Percentiles rank a stretch among this genome's conserved stretches.
These are phyloP conservation scores for Mus minutoides DNA, from an alignment of 2,797 vertebrate species.

Conservation along the genomic window DNA sequence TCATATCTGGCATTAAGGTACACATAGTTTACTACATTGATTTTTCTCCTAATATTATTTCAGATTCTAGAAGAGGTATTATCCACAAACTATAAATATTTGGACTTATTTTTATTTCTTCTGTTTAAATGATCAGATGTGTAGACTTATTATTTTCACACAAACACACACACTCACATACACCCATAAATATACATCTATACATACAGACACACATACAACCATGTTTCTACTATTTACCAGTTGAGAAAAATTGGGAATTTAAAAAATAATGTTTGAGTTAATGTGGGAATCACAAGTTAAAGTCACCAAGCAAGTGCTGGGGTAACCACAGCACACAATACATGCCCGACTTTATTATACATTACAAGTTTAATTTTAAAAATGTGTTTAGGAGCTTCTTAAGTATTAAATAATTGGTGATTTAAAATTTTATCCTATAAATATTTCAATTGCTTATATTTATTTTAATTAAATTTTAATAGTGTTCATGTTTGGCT, in stretches of 20 bases:
- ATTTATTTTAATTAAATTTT: not conserved
- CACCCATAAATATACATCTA: not conserved
- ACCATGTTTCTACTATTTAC: not conserved
- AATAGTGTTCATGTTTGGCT: not conserved
- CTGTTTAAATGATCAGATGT: not conserved
- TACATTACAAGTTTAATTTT: not conserved
- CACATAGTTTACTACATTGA: not conserved
- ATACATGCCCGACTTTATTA: not conserved
- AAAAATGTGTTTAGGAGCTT: not conserved
- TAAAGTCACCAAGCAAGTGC: not conserved
- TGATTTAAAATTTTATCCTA: not conserved
- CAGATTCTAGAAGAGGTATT: not conserved
- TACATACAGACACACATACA: not conserved
- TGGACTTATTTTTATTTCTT: not conserved
- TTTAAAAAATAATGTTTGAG: not conserved
- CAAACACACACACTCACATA: not conserved
- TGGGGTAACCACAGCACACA: not conserved
- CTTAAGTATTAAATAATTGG: constrained; percentile 2
- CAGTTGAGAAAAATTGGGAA: not conserved
- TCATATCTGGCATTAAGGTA: not conserved
- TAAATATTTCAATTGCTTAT: not conserved
- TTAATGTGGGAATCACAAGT: not conserved
- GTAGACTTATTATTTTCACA: not conserved
- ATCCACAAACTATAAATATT: not conserved
- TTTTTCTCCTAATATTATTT: not conserved